Percentiles rank a stretch among this genome's conserved stretches.
Evolutionary conservation across 1,140 invertebrate genomes (phyloP).

Genomic region (Euwallacea fornicatus): DNA sequence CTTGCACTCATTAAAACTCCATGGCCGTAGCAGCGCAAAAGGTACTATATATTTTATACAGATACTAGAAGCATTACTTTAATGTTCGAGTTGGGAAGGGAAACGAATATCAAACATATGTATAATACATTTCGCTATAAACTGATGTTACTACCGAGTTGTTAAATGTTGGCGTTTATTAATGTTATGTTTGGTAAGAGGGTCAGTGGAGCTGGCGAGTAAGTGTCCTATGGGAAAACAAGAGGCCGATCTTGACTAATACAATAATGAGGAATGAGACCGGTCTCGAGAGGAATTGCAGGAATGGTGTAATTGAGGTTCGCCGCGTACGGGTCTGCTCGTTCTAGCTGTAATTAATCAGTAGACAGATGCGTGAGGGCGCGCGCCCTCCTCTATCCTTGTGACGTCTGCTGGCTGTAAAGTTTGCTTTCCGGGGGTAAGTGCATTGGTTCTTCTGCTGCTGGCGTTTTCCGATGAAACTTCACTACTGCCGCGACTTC

Average conservation of each 20-base stretch:
- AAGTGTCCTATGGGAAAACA: conserved; percentile 31
- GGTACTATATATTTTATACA: too few species aligned
- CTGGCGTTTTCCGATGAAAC: conserved; percentile 29
- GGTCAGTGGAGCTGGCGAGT: conserved; percentile 24
- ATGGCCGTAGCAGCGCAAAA: too few species aligned
- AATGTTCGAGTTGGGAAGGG: too few species aligned
- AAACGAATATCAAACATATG: too few species aligned
- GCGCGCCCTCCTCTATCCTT: conserved; percentile 37
- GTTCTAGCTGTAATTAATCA: conserved; percentile 46
- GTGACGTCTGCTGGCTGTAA: conserved; percentile 39
- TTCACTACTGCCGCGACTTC: conserved; percentile 23
- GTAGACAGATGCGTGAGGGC: conserved; percentile 44
- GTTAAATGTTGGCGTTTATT: conserved; percentile 1
- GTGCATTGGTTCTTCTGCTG: conserved; percentile 37
- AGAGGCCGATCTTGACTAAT: conserved; percentile 41
- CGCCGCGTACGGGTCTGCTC: conserved; percentile 42
- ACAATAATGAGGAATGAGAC: conserved; percentile 45
- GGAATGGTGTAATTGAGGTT: conserved; percentile 49
- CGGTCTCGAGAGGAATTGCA: conserved; percentile 44
- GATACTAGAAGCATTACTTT: too few species aligned
- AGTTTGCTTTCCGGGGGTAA: conserved; percentile 41
- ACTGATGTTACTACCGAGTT: not conserved
- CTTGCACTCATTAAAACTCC: too few species aligned
- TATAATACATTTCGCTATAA: too few species aligned
- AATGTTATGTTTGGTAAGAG: conserved; percentile 14